phyloP scores from a whole-genome alignment of 92 coral and sea anemone genomes.

The Virgularia gustaviana region DNA sequence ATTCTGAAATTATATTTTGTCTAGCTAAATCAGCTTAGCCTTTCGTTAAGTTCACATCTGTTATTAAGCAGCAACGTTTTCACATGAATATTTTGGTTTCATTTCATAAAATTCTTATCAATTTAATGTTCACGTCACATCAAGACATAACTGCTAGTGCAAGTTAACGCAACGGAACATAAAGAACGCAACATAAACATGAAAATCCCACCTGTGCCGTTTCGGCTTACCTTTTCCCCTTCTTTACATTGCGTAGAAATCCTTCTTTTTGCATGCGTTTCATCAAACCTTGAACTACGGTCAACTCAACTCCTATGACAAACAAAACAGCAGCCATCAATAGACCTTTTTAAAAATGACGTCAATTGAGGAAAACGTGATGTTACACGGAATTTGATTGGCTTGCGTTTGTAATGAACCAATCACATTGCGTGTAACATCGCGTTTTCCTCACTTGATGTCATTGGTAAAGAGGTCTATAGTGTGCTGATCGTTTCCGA shows the following conservation, averaged over 20 bases:
- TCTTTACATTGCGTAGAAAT: slow-evolving; percentile 66
- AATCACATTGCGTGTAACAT: too few species aligned
- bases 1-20: too few species aligned
- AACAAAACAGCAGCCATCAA: too few species aligned
- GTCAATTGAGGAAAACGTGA: neutral
- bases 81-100: too few species aligned
- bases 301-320: slow-evolving; percentile 79
- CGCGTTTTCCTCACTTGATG: too few species aligned
- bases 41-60: too few species aligned
- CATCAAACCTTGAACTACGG: slow-evolving; percentile 81
- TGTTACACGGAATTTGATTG: too few species aligned
- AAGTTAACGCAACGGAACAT: neutral
- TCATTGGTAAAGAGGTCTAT: too few species aligned
- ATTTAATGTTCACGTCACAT: neutral
- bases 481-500: too few species aligned
- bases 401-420: too few species aligned
- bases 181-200: neutral
- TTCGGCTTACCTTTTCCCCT: slow-evolving; percentile 79
- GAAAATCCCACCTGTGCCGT: neutral
- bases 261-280: slow-evolving; percentile 89
- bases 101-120: neutral
- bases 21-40: too few species aligned
- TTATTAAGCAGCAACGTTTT: too few species aligned
- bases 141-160: neutral
- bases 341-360: neutral